Conservation (phyloP, 2,113 vertebrate genomes). For the Andinoacara biseriatus region DNA sequence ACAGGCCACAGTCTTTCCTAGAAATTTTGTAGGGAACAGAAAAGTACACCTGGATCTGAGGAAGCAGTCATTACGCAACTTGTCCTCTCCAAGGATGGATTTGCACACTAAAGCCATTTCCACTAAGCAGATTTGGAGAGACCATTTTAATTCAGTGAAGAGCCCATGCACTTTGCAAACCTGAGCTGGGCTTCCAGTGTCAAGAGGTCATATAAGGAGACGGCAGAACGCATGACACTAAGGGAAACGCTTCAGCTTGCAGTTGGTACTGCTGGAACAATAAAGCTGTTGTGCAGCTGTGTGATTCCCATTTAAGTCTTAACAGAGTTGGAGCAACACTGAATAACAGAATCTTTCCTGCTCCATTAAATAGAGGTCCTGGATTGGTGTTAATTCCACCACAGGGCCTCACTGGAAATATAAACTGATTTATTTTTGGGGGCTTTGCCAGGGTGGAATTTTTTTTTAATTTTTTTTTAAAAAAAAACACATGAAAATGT, state of each 20-base stretch:
- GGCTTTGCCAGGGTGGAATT: neutral
- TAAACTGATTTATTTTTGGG: conserved; percentile 38
- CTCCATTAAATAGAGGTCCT: neutral
- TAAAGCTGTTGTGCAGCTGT: neutral
- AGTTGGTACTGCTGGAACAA: neutral
- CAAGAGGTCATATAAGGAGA: conserved; percentile 41
- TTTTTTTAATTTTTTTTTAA: neutral
- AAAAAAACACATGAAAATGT: conserved; percentile 9
- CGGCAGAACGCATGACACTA: neutral
- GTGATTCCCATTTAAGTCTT: neutral
- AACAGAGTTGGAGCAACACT: conserved; percentile 3
- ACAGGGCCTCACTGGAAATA: neutral
- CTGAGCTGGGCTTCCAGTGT: conserved; percentile 19
- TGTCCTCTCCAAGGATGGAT: conserved; percentile 61
- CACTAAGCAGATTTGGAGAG: conserved; percentile 60
- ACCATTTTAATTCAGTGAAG: conserved; percentile 55
- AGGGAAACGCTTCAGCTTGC: neutral
- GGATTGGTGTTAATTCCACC: conserved; percentile 17
- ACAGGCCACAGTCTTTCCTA: neutral
- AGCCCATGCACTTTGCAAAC: conserved; percentile 23
- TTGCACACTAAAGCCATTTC: conserved; percentile 59
- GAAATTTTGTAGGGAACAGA: conserved; percentile 3
- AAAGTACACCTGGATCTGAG: conserved; percentile 38
- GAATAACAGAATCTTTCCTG: neutral
- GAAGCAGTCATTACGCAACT: conserved; percentile 59